Conservation (phyloP, 2,113 vertebrate genomes). For the Mormyrus lacerda region DNA sequence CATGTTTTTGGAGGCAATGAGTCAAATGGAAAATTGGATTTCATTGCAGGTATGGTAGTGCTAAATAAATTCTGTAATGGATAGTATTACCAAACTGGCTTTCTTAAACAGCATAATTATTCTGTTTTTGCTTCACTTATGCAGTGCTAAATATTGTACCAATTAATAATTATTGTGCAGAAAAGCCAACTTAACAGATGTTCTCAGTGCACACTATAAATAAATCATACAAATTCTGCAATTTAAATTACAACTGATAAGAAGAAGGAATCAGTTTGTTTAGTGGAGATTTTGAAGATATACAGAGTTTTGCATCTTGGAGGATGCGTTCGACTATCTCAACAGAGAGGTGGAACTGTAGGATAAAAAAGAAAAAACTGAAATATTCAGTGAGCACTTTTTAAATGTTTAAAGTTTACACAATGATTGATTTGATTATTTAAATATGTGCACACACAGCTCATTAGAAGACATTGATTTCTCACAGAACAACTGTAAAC, state of each 20-base stretch:
- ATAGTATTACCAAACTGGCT: neutral
- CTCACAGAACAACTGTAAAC: neutral
- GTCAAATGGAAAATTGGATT: neutral
- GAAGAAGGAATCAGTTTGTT: neutral
- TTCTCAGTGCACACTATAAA: neutral
- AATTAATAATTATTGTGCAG: slow-evolving; percentile 9
- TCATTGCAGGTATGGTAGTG: neutral
- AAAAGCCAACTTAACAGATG: neutral
- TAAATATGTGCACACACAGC: neutral
- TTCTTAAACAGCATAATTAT: neutral
- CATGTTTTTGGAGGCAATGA: neutral
- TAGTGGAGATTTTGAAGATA: neutral
- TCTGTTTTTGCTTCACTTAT: slow-evolving; percentile 1
- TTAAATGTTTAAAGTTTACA: neutral
- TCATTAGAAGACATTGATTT: neutral
- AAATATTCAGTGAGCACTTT: neutral
- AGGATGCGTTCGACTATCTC: neutral
- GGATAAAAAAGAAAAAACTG: neutral
- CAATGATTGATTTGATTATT: neutral
- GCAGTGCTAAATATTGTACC: neutral
- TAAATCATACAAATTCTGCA: neutral
- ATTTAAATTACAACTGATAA: slow-evolving; percentile 9
- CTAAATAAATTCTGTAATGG: neutral
- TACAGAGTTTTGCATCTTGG: neutral
- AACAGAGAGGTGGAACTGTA: neutral